Conservation (phyloP, 2,797 vertebrate species). For the Betta splendens region DNA sequence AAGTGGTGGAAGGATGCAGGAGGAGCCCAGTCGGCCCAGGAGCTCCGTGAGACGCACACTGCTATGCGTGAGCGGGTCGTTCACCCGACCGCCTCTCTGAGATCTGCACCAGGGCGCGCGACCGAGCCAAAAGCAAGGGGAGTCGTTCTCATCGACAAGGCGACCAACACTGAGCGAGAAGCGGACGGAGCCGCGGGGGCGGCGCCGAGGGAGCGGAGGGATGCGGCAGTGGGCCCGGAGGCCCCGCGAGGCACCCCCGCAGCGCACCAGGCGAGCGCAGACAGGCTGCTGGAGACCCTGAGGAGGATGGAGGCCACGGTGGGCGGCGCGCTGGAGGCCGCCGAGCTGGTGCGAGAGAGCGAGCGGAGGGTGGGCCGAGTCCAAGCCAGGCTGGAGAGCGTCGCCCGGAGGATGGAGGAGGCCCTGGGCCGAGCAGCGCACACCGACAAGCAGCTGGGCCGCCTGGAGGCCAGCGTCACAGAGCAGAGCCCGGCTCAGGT, state of each 20-base stretch:
- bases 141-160: constrained; percentile 44
- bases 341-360: constrained; percentile 62
- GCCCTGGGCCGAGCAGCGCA: constrained; percentile 56
- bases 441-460: constrained; percentile 55
- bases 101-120: constrained; percentile 45
- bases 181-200: constrained; percentile 18
- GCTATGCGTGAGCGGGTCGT: constrained; percentile 68
- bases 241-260: constrained; percentile 26
- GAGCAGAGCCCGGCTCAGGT: constrained; percentile 48
- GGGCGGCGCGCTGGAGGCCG: constrained; percentile 55
- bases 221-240: constrained; percentile 66
- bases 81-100: constrained; percentile 61
- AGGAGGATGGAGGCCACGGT: constrained; percentile 70
- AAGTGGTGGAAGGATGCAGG: constrained; percentile 75
- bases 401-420: constrained; percentile 69
- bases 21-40: constrained; percentile 27
- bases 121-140: constrained; percentile 34
- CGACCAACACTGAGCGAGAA: constrained; percentile 49
- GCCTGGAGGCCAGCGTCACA: constrained; percentile 48
- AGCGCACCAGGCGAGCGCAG: constrained; percentile 40
- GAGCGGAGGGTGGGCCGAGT: constrained; percentile 65
- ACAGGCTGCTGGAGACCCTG: constrained; percentile 62
- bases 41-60: constrained; percentile 45
- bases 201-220: constrained; percentile 55
- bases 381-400: constrained; percentile 64